Percentiles rank a stretch among this genome's conserved stretches.
phyloP scores from a whole-genome alignment of 1,140 invertebrate species.

The Sycophila sp. region DNA sequence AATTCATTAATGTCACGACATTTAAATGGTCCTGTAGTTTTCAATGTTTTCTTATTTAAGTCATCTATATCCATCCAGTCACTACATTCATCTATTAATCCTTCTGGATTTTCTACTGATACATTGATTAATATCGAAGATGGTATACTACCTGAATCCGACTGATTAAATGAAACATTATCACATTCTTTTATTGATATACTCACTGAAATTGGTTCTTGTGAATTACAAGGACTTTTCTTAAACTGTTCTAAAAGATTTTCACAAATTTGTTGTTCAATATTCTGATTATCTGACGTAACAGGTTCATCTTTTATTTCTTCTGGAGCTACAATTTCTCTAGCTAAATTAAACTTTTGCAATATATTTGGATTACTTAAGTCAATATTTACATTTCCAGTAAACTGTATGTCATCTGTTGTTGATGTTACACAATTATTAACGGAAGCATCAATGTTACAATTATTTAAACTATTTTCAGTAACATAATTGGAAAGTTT shows the following conservation, averaged over 20 bases:
- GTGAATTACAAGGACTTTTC: too few relatives aligned
- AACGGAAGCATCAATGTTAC: not conserved
- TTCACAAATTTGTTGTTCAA: not conserved
- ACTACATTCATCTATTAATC: not conserved
- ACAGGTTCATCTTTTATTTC: not conserved
- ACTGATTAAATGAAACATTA: not conserved
- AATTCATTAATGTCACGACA: conserved; percentile 16
- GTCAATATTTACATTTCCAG: not conserved
- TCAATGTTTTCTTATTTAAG: not conserved
- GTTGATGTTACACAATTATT: not conserved
- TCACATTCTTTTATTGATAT: not conserved
- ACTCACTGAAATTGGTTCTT: too few relatives aligned
- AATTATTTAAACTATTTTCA: not conserved
- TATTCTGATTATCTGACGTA: too few relatives aligned
- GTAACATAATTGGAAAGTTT: too few relatives aligned
- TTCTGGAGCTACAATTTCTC: not conserved
- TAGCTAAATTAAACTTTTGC: not conserved
- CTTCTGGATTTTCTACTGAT: not conserved
- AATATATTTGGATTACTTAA: not conserved
- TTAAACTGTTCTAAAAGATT: not conserved
- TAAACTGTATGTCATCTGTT: not conserved
- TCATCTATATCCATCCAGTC: conserved; percentile 5
- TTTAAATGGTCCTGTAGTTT: not conserved
- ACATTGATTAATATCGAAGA: not conserved
- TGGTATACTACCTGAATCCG: not conserved